These are phyloP conservation scores for Dromiciops gliroides DNA, from an alignment of 2,113 vertebrate species.

Conservation along the genomic window DNA sequence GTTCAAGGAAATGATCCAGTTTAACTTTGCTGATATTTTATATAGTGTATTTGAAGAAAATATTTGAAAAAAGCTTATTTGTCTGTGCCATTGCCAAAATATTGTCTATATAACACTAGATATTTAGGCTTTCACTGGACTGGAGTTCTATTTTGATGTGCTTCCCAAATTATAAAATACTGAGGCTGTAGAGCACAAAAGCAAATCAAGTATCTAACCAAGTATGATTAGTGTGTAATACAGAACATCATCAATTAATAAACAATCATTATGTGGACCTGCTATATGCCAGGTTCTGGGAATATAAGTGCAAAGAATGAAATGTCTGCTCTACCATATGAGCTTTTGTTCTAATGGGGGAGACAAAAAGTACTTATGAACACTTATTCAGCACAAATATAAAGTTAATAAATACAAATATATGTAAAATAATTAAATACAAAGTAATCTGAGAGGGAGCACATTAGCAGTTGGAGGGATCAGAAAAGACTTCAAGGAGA, in stretches of 20 bases:
- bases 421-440: background rate
- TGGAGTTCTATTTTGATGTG: background rate
- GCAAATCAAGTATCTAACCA: constrained; percentile 26
- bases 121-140: background rate
- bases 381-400: background rate
- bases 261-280: background rate
- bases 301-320: background rate
- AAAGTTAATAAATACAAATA: background rate
- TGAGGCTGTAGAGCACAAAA: background rate
- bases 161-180: background rate
- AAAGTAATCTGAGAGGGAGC: background rate
- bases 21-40: background rate
- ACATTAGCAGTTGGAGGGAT: background rate
- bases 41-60: background rate
- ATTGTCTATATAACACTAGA: background rate
- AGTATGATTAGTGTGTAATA: background rate
- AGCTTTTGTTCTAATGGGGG: background rate
- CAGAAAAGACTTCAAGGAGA: background rate
- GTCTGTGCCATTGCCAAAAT: background rate
- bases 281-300: background rate
- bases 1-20: background rate
- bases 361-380: background rate
- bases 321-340: background rate
- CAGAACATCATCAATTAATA: background rate
- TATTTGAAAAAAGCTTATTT: background rate